Base-by-base conservation (phyloP, 2,113 vertebrate genomes). In the Solea solea region DNA sequence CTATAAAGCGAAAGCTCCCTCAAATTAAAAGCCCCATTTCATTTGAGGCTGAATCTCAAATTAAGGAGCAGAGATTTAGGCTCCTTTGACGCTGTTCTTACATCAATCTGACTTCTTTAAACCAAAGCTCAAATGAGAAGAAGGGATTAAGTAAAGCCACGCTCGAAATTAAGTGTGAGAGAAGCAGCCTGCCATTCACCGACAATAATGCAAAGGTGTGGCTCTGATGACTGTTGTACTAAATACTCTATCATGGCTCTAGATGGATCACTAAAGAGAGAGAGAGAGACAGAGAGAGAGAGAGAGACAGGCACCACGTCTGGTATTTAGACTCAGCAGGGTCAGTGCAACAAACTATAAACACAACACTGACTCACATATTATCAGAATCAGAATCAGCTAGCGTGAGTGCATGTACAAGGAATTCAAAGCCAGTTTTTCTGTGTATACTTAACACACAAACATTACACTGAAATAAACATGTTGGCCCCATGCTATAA, bases 1-100 rank as follows among this genome's bases (percentile, higher is more conserved):
- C 75, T 65, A 69, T 59, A 11, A 75, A 69, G 56, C 69, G 55
- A 84, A 81, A 78, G 62, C 70, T 67, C 78, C 64, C 65, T 83
- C 44, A 79, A 85, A 90, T 88, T 86, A 83, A 74, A 58, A 82
- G 62, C 51, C 12, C 25, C 8, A 48, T 78, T 80, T 75, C 13
- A 42, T 86, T 78, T 91, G 73, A 86, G 72, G 69, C 70, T 41
- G 21, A 59, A 66, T 74, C 78, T 84, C 64, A 81, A 86, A 87
- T 87, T 81, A 87, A 75, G 70, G 70, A 69, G 48, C 60, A 58
- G 51, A 67, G 73, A 81, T 82, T 69, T 52, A 82, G 69, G 64
- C 56, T 63, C 59, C 66, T 21, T 78, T 72, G 78, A 78, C 63
- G 41, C 78, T 70, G 14, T 75, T 75, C 25, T 60, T 69, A 72